These are phyloP conservation scores for Phainopepla nitens DNA, from an alignment of 2,113 vertebrate genomes.

Conservation along the genomic window DNA sequence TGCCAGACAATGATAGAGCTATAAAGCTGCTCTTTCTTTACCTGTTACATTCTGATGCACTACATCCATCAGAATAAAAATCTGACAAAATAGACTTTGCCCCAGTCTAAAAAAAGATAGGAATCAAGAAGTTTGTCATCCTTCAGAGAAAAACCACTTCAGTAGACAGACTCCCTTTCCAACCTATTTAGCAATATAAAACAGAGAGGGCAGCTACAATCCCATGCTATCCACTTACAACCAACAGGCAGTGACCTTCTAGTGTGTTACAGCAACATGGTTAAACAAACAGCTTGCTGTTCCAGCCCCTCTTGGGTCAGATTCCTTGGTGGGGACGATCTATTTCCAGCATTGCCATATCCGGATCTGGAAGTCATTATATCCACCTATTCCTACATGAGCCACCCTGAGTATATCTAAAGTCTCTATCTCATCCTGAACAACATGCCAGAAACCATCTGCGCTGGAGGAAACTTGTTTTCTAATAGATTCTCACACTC, in stretches of 20 bases:
- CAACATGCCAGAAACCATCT: background rate
- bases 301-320: background rate
- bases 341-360: conserved; percentile 47
- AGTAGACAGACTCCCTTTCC: background rate
- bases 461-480: background rate
- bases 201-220: background rate
- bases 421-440: conserved; percentile 28
- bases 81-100: background rate
- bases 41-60: background rate
- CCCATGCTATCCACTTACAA: background rate
- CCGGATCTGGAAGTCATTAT: conserved; percentile 37
- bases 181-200: background rate
- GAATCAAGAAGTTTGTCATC: background rate
- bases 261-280: background rate
- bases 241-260: background rate
- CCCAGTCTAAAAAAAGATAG: background rate
- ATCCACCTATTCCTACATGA: conserved; percentile 35
- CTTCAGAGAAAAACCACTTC: background rate
- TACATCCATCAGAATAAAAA: background rate
- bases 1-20: background rate
- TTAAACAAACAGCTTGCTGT: conserved; percentile 9
- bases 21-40: background rate
- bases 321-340: conserved; percentile 30
- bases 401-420: conserved; percentile 3
- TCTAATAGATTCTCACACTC: background rate